Evolutionary conservation across 2,113 vertebrate species (phyloP).

Genomic region (Percopsis transmontana): DNA sequence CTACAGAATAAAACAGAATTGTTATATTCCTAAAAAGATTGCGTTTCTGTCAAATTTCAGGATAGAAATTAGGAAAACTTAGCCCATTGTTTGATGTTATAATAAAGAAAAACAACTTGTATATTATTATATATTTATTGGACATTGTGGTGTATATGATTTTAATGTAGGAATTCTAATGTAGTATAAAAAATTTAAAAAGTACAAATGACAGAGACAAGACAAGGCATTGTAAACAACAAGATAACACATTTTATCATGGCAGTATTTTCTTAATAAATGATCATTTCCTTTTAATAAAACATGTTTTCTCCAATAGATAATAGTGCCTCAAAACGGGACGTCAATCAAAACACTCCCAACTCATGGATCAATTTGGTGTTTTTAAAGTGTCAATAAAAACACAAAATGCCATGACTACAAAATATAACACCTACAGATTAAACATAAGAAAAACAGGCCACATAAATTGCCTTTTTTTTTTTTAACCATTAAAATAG

Average conservation of each 20-base stretch:
- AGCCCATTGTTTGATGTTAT: too few relatives aligned
- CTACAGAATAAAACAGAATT: too few relatives aligned
- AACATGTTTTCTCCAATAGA: slow-evolving; percentile 54
- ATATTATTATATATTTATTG: slow-evolving; percentile 74
- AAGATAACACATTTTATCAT: slow-evolving; percentile 61
- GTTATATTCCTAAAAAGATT: too few relatives aligned
- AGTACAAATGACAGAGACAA: slow-evolving; percentile 77
- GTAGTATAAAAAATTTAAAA: slow-evolving; percentile 81
- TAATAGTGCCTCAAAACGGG: slow-evolving; percentile 61
- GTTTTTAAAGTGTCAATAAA: too few relatives aligned
- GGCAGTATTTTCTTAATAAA: slow-evolving; percentile 60
- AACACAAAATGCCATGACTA: slow-evolving; percentile 61
- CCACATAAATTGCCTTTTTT: slow-evolving; percentile 58
- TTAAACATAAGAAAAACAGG: slow-evolving; percentile 57
- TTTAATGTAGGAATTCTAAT: slow-evolving; percentile 72
- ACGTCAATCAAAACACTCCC: slow-evolving; percentile 51
- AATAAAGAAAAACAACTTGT: slow-evolving; percentile 4
- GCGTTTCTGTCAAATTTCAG: too few relatives aligned
- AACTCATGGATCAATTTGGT: slow-evolving; percentile 57
- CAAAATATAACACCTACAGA: slow-evolving; percentile 69
- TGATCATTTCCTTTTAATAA: slow-evolving; percentile 45
- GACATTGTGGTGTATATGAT: slow-evolving; percentile 69
- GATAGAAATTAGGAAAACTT: too few relatives aligned
- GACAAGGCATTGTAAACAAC: slow-evolving; percentile 73
- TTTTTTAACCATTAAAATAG: slow-evolving; percentile 58